phyloP scores from a whole-genome alignment of 2,888 invertebrate genomes.

The Mythimna loreyi region DNA sequence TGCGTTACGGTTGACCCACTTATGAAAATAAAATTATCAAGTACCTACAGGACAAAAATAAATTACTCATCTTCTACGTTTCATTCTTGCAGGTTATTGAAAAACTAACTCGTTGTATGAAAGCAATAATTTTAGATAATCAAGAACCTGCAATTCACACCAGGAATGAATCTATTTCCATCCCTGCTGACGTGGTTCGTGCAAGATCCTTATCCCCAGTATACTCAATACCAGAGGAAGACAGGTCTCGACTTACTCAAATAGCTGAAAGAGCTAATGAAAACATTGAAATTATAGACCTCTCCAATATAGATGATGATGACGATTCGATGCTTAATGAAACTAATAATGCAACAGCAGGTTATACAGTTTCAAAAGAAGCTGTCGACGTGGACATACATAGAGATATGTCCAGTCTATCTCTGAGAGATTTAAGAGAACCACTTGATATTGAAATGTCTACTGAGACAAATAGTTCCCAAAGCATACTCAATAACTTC shows the following conservation, averaged over 20 bases:
- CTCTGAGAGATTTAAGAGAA: constrained; percentile 45
- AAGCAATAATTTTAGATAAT: constrained; percentile 70
- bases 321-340: constrained; percentile 16
- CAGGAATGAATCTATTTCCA: background rate
- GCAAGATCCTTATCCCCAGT: constrained; percentile 64
- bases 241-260: constrained; percentile 61
- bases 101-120: constrained; percentile 75
- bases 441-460: background rate
- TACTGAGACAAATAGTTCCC: constrained; percentile 64
- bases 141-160: constrained; percentile 31
- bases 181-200: background rate
- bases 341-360: background rate
- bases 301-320: constrained; percentile 47
- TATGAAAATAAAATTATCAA: constrained; percentile 3
- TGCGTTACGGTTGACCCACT: background rate
- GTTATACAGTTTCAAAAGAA: constrained; percentile 5
- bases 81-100: constrained; percentile 76
- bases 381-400: constrained; percentile 55
- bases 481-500: constrained; percentile 59
- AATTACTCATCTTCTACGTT: background rate
- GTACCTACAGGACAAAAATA: constrained; percentile 3
- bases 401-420: constrained; percentile 65
- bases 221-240: constrained; percentile 70
- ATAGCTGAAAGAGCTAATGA: constrained; percentile 15
- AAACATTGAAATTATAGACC: constrained; percentile 53